phyloP scores from a whole-genome alignment of 2,113 vertebrate species.

The Machaerirhynchus nigripectus region DNA sequence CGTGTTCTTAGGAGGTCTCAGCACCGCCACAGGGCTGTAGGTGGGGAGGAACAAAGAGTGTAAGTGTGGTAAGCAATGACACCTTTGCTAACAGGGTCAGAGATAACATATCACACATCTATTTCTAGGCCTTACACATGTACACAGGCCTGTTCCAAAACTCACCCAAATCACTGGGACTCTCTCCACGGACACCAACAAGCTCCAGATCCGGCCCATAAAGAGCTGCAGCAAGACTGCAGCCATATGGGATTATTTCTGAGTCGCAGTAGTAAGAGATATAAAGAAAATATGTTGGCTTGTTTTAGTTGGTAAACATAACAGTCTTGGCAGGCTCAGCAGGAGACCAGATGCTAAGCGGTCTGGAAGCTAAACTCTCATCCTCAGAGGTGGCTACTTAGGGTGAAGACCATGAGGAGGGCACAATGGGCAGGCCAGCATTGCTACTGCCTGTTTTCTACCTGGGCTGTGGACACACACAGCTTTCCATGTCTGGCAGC shows the following conservation, averaged over 20 bases:
- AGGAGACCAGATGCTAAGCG: neutral
- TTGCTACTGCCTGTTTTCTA: neutral
- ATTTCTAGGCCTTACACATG: neutral
- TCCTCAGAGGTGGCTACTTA: neutral
- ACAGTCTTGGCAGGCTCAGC: neutral
- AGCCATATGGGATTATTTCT: conserved; percentile 52
- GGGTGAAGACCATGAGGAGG: neutral
- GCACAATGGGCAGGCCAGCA: neutral
- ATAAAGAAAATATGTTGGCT: conserved; percentile 31
- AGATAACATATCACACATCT: neutral
- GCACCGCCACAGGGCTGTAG: neutral
- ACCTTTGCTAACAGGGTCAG: neutral
- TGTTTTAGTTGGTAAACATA: conserved; percentile 20
- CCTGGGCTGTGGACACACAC: neutral
- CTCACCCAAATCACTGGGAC: neutral
- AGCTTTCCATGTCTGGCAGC: neutral
- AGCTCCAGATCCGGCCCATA: neutral
- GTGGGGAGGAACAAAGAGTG: neutral
- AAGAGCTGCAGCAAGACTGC: conserved; percentile 1
- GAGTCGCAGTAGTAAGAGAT: conserved; percentile 21
- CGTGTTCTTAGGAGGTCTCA: neutral
- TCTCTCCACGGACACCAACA: neutral
- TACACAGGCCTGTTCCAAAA: neutral
- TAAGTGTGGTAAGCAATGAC: neutral
- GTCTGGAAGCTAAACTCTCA: neutral